Conservation (phyloP, 2,888 invertebrate species). For the Diarsia mendica region DNA sequence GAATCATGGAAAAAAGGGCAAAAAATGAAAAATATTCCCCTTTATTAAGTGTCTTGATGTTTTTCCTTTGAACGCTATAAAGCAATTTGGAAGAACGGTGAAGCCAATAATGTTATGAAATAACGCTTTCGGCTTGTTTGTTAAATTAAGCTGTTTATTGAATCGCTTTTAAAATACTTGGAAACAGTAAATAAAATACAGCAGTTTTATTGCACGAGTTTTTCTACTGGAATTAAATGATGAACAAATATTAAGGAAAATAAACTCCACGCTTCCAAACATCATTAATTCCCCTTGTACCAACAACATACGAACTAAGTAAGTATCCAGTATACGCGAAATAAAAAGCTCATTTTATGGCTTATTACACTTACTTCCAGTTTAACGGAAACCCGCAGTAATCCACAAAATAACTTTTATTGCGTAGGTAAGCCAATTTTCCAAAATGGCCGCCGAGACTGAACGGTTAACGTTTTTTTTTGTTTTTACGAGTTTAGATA, state of each 20-base stretch:
- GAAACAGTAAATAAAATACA: constrained; percentile 19
- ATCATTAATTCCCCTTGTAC: constrained; percentile 21
- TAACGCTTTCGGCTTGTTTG: constrained; percentile 46
- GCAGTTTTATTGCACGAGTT: neutral
- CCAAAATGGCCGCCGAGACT: constrained; percentile 55
- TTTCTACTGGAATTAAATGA: neutral
- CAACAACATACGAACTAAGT: constrained; percentile 38
- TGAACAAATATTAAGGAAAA: neutral
- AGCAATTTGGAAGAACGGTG: constrained; percentile 49
- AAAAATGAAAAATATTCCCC: constrained; percentile 29
- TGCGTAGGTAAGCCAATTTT: constrained; percentile 59
- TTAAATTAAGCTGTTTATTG: constrained; percentile 45
- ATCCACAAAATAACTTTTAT: constrained; percentile 62
- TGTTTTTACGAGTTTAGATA: constrained; percentile 60
- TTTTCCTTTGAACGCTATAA: constrained; percentile 52
- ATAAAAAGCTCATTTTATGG: constrained; percentile 62
- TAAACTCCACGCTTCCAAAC: neutral
- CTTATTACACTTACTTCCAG: constrained; percentile 59
- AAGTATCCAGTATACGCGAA: constrained; percentile 45
- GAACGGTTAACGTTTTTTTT: constrained; percentile 54
- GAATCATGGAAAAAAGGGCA: constrained; percentile 47
- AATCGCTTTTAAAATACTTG: constrained; percentile 37
- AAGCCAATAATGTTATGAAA: constrained; percentile 59
- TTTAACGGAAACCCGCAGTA: constrained; percentile 55
- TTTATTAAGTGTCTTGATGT: constrained; percentile 51